Evolutionary conservation across 2,888 invertebrate genomes (phyloP), one percentile per base, ranked within the genome.

Genomic region (Euplexia lucipara): DNA sequence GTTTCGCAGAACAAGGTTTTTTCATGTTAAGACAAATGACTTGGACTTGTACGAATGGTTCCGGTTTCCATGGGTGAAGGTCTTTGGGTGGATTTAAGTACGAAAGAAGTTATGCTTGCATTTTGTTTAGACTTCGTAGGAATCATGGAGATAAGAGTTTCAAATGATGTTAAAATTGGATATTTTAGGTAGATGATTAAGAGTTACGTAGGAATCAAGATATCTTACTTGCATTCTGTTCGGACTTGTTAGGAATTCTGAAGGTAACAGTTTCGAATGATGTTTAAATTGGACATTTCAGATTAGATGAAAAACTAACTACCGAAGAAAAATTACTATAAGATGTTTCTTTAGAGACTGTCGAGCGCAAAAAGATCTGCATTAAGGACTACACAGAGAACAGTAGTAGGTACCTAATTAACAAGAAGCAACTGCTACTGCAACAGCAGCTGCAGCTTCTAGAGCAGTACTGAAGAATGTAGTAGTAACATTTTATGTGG

Each of bases 1-100:
- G 85, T 86, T 81, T 81, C 73, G 52, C 41, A 64, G 54, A 78
- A 74, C 79, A 79, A 83, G 83, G 75, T 80, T 76, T 68, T n/a
- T 74, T 78, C 74, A 63, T 71, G 65, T 76, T 47, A 30, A 58
- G 48, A 78, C 61, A 68, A 79, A 72, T 72, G 59, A 45, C 61
- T 62, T 64, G 51, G 61, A 61, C 20, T 53, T 39, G 44, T 69
- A 45, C 18, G 39, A 4, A 30, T 10, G 54, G 51, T 59, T 61
- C 67, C 57, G 44, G 74, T 34, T 56, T 56, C 47, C 51, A 53
- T 62, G 39, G 34, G 4, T 39, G 61, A 69, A 73, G 57, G 48
- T 39, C 37, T 57, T 12, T 37, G 22, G 3, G 16, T 32, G 10
- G 16, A 42, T 37, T 44, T 37, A 20, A 9, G 10, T 32, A 6